phyloP scores from a whole-genome alignment of 1,140 invertebrate species.

The Mizuhopecten yessoensis region DNA sequence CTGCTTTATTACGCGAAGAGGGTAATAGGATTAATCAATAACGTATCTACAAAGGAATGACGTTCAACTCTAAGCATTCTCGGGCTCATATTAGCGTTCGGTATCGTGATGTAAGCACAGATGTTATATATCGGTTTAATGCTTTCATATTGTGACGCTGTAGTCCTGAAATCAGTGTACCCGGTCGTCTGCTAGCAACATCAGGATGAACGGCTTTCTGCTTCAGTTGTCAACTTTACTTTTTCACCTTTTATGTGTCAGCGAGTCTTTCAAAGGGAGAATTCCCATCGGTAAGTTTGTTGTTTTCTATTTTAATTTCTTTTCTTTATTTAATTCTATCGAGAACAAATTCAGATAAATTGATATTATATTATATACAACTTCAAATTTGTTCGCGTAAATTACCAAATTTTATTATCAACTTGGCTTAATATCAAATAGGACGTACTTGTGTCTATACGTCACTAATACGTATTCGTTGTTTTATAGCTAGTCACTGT shows the following conservation, averaged over 20 bases:
- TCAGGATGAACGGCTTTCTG: constrained; percentile 31
- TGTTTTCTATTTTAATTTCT: too few relatives aligned
- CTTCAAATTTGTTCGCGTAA: too few relatives aligned
- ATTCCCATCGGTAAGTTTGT: constrained; percentile 3
- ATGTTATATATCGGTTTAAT: neutral
- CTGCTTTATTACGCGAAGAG: neutral
- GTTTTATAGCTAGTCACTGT: too few relatives aligned
- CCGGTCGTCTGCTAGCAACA: neutral
- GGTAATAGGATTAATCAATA: neutral
- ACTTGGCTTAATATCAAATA: too few relatives aligned
- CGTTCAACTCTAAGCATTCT: neutral
- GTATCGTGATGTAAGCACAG: neutral
- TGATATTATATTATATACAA: too few relatives aligned
- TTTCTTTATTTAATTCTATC: too few relatives aligned
- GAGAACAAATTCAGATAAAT: too few relatives aligned
- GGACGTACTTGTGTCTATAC: too few relatives aligned
- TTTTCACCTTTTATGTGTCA: constrained; percentile 19
- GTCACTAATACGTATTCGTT: too few relatives aligned
- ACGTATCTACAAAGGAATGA: constrained; percentile 25
- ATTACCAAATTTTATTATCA: too few relatives aligned
- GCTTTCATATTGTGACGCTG: constrained; percentile 31
- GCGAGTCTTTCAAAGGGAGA: constrained; percentile 30
- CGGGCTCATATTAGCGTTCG: neutral
- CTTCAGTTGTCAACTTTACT: neutral
- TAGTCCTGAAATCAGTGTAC: neutral